These are phyloP conservation scores for Mechanitis messenoides DNA, from an alignment of 2,888 invertebrate genomes.

Conservation along the genomic window DNA sequence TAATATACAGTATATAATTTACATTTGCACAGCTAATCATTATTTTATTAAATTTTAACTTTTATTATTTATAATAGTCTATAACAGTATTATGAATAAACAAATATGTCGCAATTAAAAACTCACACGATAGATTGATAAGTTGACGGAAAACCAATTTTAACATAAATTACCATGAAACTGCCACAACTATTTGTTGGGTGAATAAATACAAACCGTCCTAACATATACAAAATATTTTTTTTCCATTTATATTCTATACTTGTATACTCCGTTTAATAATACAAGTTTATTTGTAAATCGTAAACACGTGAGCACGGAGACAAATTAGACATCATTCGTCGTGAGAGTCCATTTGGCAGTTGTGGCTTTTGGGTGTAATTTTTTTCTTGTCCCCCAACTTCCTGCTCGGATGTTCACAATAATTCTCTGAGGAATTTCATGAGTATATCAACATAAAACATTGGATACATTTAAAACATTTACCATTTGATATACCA, in stretches of 20 bases:
- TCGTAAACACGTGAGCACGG: slow-evolving; percentile 12
- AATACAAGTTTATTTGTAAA: background rate
- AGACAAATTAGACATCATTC: slow-evolving; percentile 27
- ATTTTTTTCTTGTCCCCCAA: slow-evolving; percentile 27
- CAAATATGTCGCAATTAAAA: background rate
- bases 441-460: background rate
- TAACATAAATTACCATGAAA: background rate
- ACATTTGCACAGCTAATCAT: no score
- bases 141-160: background rate
- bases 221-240: no score
- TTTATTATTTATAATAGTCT: background rate
- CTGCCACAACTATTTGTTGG: background rate
- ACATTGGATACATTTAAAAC: no score
- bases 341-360: slow-evolving; percentile 18
- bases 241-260: no score
- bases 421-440: slow-evolving; percentile 23
- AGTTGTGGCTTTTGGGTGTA: slow-evolving; percentile 22
- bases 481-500: no score
- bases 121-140: background rate
- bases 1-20: no score
- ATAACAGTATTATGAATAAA: background rate
- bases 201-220: background rate
- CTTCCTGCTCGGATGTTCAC: slow-evolving; percentile 30
- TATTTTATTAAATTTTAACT: no score
- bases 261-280: background rate